Percentiles rank a stretch among this genome's conserved stretches.
These are phyloP conservation scores for Drosophila athabasca DNA, from an alignment of 1,140 invertebrate genomes.

Conservation along the genomic window DNA sequence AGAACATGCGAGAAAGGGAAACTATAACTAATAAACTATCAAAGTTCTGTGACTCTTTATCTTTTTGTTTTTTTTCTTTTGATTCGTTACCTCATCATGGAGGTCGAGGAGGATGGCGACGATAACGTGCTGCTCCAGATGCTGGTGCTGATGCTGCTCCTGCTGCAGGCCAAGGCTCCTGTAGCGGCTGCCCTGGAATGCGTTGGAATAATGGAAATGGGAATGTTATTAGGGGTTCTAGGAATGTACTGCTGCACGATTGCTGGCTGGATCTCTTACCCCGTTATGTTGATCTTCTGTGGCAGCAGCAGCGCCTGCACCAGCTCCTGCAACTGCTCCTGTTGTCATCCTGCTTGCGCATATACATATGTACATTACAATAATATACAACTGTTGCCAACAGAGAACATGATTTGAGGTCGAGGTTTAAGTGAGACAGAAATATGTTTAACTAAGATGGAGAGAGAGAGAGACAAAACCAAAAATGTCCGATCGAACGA, in stretches of 20 bases:
- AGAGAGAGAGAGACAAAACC: too few relatives aligned
- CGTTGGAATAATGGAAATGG: not conserved
- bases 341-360: slow-evolving; percentile 1
- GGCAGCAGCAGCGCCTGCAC: not conserved
- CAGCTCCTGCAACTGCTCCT: not conserved
- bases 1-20: slow-evolving; percentile 58
- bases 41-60: slow-evolving; percentile 1
- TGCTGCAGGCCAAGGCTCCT: not conserved
- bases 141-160: not conserved
- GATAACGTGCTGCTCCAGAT: slow-evolving; percentile 6
- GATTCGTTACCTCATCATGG: slow-evolving; percentile 35
- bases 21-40: not conserved
- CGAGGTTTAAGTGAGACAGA: too few relatives aligned
- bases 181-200: too few relatives aligned
- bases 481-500: slow-evolving; percentile 2
- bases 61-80: slow-evolving; percentile 6
- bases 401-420: too few relatives aligned
- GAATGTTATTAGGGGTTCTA: not conserved
- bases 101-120: slow-evolving; percentile 3
- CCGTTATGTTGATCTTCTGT: slow-evolving; percentile 10
- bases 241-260: not conserved
- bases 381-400: too few relatives aligned
- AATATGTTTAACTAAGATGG: too few relatives aligned
- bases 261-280: slow-evolving; percentile 1
- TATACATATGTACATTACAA: too few relatives aligned